Conservation (phyloP, 1,140 invertebrate species). For the Ceratoteleas bidentatus region DNA sequence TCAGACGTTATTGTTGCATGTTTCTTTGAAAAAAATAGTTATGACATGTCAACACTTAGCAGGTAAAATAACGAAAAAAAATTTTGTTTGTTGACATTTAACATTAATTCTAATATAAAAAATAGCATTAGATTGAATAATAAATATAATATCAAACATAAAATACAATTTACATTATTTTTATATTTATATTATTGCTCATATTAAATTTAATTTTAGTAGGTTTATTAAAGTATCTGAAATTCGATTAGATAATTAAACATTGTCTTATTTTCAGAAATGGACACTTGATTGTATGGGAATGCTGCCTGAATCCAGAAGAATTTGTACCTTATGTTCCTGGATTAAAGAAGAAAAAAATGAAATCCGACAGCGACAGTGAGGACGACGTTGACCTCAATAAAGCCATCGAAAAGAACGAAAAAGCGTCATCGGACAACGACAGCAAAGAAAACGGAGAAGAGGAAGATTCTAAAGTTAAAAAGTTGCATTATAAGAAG, state of each 20-base stretch:
- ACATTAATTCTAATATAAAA: not conserved
- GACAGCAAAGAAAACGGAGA: constrained; percentile 38
- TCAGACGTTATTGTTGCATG: constrained; percentile 90
- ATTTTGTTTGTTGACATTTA: too few relatives aligned
- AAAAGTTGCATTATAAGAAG: constrained; percentile 86
- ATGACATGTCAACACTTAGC: constrained; percentile 90
- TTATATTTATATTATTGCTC: too few relatives aligned
- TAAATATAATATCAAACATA: too few relatives aligned
- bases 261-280: too few relatives aligned
- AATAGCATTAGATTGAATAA: constrained; percentile 52
- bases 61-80: constrained; percentile 83
- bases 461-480: constrained; percentile 68
- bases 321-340: constrained; percentile 83
- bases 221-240: too few relatives aligned
- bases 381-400: constrained; percentile 79
- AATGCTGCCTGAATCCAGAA: constrained; percentile 87
- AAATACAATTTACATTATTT: too few relatives aligned
- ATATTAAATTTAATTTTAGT: too few relatives aligned
- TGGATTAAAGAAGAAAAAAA: constrained; percentile 79
- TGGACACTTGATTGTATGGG: constrained; percentile 92
- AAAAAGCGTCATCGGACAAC: constrained; percentile 63
- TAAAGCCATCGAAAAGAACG: constrained; percentile 73
- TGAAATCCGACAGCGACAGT: constrained; percentile 76
- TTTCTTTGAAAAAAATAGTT: constrained; percentile 93
- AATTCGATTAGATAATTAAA: too few relatives aligned